Percentiles rank a stretch among this genome's conserved stretches.
phyloP scores from a whole-genome alignment of 2,888 invertebrate genomes.

The Peribatodes rhomboidaria region DNA sequence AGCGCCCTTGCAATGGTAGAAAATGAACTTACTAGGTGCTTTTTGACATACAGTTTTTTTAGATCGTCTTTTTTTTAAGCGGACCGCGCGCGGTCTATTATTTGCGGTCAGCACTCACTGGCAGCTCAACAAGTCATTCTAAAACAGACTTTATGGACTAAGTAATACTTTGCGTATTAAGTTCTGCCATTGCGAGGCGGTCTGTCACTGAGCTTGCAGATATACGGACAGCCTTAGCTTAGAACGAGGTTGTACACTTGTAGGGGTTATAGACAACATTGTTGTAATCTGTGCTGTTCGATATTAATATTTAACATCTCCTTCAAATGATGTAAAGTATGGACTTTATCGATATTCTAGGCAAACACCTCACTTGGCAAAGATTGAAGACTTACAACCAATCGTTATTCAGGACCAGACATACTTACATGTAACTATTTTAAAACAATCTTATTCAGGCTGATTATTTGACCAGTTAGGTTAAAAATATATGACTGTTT shows the following conservation, averaged over 20 bases:
- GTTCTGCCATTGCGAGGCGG: too few species aligned
- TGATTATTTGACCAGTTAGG: not conserved
- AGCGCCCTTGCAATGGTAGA: too few species aligned
- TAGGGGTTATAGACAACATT: slow-evolving; percentile 40
- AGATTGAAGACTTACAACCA: slow-evolving; percentile 38
- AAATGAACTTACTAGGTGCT: too few species aligned
- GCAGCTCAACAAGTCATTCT: too few species aligned
- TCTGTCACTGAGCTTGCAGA: too few species aligned
- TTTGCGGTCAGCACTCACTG: too few species aligned
- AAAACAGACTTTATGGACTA: too few species aligned
- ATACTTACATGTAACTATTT: not conserved
- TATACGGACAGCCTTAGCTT: slow-evolving; percentile 30
- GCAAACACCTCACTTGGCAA: slow-evolving; percentile 41
- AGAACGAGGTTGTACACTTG: slow-evolving; percentile 36
- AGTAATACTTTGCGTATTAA: too few species aligned
- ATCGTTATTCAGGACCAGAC: slow-evolving; percentile 15
- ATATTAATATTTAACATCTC: slow-evolving; percentile 67
- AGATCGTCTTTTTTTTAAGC: too few species aligned
- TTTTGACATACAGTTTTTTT: too few species aligned
- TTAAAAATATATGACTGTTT: not conserved
- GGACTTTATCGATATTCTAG: slow-evolving; percentile 46
- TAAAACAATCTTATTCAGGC: not conserved
- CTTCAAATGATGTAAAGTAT: slow-evolving; percentile 56
- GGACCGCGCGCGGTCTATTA: too few species aligned
- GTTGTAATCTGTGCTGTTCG: slow-evolving; percentile 41